Percentiles rank a stretch among this genome's conserved stretches.
These are phyloP conservation scores for Parazoanthus atlanticus DNA, from an alignment of 92 coral and sea anemone genomes.

Conservation along the genomic window DNA sequence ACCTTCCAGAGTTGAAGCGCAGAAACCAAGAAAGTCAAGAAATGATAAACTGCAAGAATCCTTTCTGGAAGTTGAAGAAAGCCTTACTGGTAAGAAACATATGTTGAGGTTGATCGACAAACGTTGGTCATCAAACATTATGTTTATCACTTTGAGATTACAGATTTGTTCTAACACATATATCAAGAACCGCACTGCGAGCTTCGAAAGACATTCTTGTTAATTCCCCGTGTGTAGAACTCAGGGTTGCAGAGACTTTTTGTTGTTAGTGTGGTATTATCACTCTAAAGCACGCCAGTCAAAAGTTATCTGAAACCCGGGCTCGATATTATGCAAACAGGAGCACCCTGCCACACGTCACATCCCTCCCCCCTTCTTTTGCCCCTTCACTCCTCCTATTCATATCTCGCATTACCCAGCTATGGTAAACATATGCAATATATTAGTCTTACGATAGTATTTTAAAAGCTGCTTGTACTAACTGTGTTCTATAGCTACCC, in stretches of 20 bases:
- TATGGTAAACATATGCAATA: neutral
- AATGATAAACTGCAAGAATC: conserved; percentile 65
- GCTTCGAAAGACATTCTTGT: too few relatives aligned
- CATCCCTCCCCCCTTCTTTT: neutral
- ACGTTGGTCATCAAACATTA: neutral
- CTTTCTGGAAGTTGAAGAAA: conserved; percentile 60
- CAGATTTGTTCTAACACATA: neutral
- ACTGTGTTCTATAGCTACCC: neutral
- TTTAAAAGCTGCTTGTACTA: neutral
- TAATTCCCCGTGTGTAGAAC: too few relatives aligned
- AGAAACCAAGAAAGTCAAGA: conserved; percentile 45
- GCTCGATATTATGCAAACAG: neutral
- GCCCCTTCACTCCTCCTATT: neutral
- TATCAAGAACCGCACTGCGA: neutral
- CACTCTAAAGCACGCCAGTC: too few relatives aligned
- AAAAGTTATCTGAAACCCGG: neutral
- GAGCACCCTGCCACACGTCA: neutral
- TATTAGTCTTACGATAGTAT: neutral
- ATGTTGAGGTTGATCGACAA: neutral
- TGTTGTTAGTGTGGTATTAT: too few relatives aligned
- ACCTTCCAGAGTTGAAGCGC: conserved; percentile 44
- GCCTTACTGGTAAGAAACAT: conserved; percentile 35
- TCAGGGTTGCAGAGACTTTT: too few relatives aligned
- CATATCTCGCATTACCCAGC: too few relatives aligned
- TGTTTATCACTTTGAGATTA: neutral